phyloP scores from a whole-genome alignment of 1,140 invertebrate genomes.

The Eurosta solidaginis region DNA sequence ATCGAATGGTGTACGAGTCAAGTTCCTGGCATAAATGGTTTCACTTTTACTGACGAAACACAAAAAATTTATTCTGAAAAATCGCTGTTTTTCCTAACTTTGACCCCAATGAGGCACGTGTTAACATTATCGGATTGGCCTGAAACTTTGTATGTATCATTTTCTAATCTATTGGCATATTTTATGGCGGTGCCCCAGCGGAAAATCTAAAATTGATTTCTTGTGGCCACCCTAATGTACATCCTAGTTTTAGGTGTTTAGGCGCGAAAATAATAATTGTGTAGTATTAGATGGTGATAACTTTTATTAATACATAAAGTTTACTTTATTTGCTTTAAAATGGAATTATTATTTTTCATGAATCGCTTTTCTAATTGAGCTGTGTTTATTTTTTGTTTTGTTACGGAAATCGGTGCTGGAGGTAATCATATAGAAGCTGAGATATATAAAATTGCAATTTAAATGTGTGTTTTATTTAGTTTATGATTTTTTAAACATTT shows the following conservation, averaged over 20 bases:
- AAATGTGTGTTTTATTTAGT: neutral
- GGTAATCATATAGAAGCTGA: neutral
- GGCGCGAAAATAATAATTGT: neutral
- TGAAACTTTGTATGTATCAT: no score
- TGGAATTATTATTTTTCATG: neutral
- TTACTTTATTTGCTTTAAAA: neutral
- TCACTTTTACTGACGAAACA: no score
- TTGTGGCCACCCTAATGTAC: no score
- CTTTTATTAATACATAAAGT: neutral
- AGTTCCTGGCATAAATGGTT: no score
- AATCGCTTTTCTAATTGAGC: neutral
- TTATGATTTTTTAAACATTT: neutral
- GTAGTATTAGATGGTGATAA: neutral
- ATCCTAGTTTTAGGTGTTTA: neutral
- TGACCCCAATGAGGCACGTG: no score
- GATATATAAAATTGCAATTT: neutral
- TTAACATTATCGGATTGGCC: no score
- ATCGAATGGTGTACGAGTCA: no score
- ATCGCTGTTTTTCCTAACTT: no score
- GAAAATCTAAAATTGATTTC: no score
- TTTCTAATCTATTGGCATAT: no score
- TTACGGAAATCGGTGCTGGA: constrained; percentile 16
- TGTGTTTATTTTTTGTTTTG: constrained; percentile 1
- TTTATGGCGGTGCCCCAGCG: no score
- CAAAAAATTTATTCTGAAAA: no score